Evolutionary conservation across 1,140 invertebrate genomes (phyloP), one percentile per base, ranked within the genome.

Genomic region (Campoletis sonorensis): DNA sequence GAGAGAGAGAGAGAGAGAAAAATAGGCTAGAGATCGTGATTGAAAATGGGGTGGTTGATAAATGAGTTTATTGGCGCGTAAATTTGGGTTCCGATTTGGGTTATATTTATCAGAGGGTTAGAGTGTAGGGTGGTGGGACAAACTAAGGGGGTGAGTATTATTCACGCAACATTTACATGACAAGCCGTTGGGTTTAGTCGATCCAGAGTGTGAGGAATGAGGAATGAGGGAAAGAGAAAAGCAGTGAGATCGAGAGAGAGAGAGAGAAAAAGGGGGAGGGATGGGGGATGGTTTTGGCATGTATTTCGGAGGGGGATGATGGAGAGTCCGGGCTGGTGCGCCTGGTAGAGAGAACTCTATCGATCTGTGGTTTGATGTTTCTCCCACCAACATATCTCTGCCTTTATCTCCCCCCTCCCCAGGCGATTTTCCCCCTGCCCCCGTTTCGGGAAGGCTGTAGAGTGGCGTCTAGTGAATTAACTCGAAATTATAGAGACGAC

Each of bases 291-390:
- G 10, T 58, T 58, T 58, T 58, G 54, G 54, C 61, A 26, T 26
- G 13, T 67, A 67, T 67, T 67, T 26, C 61, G 21, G 3, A 67
- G 61, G 21, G 54, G n/a, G 21, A 67, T 67, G 61, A 67, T 67
- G 61, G 21, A 67, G 61, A 23, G 54, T 67, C 18, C 61, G 61
- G n/a, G 61, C 21, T 27, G 23, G 61, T 23, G 23, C 18, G 54
- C 40, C 40, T 45, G 54, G 49, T 21, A 23, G 26, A 54, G 72
- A 76, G 72, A 76, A 76, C 45, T 76, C 89, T 91, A 91, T 91
- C 87, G 90, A 91, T 91, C 88, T 89, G 90, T 82, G 91, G 91
- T 91, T 92, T 91, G 89, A 91, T 88, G 89, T 88, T 86, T 86
- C 54, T 58, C 54, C 54, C 54, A 58, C 54, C 54, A n/a, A 58